Percentiles rank a stretch among this genome's conserved stretches.
phyloP scores from a whole-genome alignment of 2,113 vertebrate species.

The Hymenochirus boettgeri region DNA sequence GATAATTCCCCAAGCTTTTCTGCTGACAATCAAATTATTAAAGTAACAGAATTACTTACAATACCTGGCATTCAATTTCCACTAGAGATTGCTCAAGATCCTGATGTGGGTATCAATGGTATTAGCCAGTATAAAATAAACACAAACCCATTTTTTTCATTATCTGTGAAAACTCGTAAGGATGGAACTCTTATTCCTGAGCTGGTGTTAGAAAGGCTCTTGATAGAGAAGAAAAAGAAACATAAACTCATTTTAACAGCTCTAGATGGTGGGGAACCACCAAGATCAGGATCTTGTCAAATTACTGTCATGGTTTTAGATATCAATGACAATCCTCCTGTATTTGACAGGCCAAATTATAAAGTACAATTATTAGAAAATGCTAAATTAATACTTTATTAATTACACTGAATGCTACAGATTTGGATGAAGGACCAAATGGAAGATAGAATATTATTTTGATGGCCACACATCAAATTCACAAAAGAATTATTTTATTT shows the following conservation, averaged over 20 bases:
- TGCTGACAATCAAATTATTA: conserved; percentile 53
- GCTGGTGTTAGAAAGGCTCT: conserved; percentile 65
- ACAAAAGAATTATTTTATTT: conserved; percentile 62
- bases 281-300: conserved; percentile 59
- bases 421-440: conserved; percentile 70
- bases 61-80: conserved; percentile 60
- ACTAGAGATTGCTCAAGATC: conserved; percentile 68
- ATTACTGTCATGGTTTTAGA: conserved; percentile 73
- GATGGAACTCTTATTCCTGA: conserved; percentile 70
- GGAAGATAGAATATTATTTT: conserved; percentile 67
- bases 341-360: conserved; percentile 51
- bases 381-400: conserved; percentile 43
- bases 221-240: conserved; percentile 65
- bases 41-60: conserved; percentile 65
- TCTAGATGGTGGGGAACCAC: conserved; percentile 64
- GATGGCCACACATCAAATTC: conserved; percentile 64
- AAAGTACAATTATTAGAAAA: no score
- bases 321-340: conserved; percentile 74
- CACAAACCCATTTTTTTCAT: conserved; percentile 61
- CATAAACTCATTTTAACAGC: conserved; percentile 68
- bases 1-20: conserved; percentile 73
- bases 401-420: conserved; percentile 64
- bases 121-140: conserved; percentile 64
- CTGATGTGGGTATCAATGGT: conserved; percentile 66
- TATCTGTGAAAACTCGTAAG: conserved; percentile 66